Evolutionary conservation across 1,140 invertebrate species (phyloP).

Genomic region (Drosophila obscura): DNA sequence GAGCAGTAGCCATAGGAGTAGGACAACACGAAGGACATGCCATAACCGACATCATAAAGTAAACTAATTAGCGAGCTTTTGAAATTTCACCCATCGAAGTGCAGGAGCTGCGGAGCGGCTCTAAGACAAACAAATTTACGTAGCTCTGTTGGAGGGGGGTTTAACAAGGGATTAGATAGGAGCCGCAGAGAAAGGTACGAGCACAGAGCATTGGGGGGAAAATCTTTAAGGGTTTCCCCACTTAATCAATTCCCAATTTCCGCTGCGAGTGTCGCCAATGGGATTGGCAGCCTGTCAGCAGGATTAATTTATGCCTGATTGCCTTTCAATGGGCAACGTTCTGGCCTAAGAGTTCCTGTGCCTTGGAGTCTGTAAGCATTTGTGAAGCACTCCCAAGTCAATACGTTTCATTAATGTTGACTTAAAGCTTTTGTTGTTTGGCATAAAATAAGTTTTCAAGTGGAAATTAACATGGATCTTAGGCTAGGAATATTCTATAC

Average conservation of each 20-base stretch:
- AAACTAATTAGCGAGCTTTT: slow-evolving; percentile 72
- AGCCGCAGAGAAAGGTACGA: too few species aligned
- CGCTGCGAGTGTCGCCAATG: too few species aligned
- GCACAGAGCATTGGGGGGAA: too few species aligned
- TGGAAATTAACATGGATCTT: too few species aligned
- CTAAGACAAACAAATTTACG: slow-evolving; percentile 42
- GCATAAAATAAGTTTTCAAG: too few species aligned
- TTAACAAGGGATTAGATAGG: slow-evolving; percentile 16
- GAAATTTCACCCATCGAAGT: slow-evolving; percentile 36
- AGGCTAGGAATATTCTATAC: too few species aligned
- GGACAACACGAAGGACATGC: slow-evolving; percentile 4
- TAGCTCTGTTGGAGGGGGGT: slow-evolving; percentile 10
- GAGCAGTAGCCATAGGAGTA: not conserved
- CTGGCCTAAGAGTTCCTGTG: not conserved
- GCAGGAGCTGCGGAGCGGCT: slow-evolving; percentile 9
- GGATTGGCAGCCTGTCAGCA: slow-evolving; percentile 2
- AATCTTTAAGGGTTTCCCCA: slow-evolving; percentile 1
- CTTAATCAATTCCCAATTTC: too few species aligned
- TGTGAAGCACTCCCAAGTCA: too few species aligned
- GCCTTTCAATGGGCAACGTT: slow-evolving; percentile 14
- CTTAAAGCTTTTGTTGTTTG: too few species aligned
- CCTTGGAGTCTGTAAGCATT: too few species aligned
- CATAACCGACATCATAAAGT: slow-evolving; percentile 45
- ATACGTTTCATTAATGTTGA: too few species aligned
- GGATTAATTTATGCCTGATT: slow-evolving; percentile 16